Evolutionary conservation across 2,888 invertebrate species (phyloP), one percentile per base, ranked within the genome.

Genomic region (Tiliacea aurago): DNA sequence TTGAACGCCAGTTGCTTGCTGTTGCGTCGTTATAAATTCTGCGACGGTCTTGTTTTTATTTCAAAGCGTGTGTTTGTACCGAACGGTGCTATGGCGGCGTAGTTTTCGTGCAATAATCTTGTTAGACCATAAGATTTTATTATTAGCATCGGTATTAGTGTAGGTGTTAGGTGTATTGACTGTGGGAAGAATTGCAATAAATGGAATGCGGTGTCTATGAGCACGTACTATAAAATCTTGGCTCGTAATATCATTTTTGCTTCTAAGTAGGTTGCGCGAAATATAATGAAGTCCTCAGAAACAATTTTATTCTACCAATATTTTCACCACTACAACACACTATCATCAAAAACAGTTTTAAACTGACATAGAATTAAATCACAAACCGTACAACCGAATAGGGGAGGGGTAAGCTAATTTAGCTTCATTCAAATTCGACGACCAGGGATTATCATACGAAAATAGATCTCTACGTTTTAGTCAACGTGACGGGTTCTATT

Each of bases 1-100:
- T 95, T 95, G 94, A 95, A 91, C 92, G 93, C 88, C 92, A 90
- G 92, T 93, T 92, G 94, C 93, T 92, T 90, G 87, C 89, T 89
- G 88, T 89, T 80, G 86, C 84, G 88, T 89, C 87, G 90, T 91
- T 92, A 92, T 91, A 91, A 93, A 93, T 94, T 94, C 92, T 90
- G 91, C 92, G 90, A 90, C 89, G 84, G 88, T 92, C 91, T 93
- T 93, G 91, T 93, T 94, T 93, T 92, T 94, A 93, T 94, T 94
- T 91, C 88, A 88, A 89, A 89, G 90, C 90, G 86, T 86, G 84
- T 88, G 88, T 91, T 91, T 91, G 90, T 90, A 89, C 85, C 84
- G 84, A 84, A 85, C 84, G 82, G 83, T 86, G 88, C 81, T 84
- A 86, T 78, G 83, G 73, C 69, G 77, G 79, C 80, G 84, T 84